Evolutionary conservation across 1,140 invertebrate genomes (phyloP).

Genomic region (Anagrus nilaparvatae): DNA sequence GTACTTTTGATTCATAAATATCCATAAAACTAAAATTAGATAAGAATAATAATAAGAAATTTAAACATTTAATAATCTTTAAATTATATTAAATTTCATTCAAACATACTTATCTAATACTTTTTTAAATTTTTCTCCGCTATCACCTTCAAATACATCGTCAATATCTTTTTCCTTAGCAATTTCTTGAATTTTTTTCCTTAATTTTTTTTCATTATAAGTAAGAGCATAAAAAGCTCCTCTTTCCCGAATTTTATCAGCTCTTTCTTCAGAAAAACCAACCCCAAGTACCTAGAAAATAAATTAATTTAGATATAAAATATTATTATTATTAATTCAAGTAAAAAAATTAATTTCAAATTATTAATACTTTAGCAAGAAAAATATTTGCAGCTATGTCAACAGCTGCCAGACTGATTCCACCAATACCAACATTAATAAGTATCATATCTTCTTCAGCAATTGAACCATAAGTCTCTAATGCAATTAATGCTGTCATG

Average conservation of each 20-base stretch:
- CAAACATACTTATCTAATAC: conserved; percentile 41
- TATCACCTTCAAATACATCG: conserved; percentile 49
- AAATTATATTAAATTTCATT: neutral
- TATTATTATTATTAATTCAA: conserved; percentile 3
- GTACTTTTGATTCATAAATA: conserved; percentile 26
- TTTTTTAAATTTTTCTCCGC: conserved; percentile 47
- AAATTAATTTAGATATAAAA: conserved; percentile 12
- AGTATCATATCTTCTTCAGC: conserved; percentile 44
- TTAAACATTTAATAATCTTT: neutral
- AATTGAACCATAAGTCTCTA: conserved; percentile 44
- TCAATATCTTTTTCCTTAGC: conserved; percentile 46
- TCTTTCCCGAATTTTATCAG: conserved; percentile 43
- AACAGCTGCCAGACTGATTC: conserved; percentile 49
- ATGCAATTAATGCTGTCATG: conserved; percentile 47
- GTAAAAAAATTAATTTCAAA: conserved; percentile 4
- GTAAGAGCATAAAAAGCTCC: conserved; percentile 51
- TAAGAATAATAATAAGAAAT: no score
- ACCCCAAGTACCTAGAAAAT: conserved; percentile 48
- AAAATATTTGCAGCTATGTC: conserved; percentile 54
- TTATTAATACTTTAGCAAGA: conserved; percentile 42
- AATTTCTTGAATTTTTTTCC: conserved; percentile 43
- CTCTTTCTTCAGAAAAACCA: conserved; percentile 46
- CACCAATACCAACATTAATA: conserved; percentile 50
- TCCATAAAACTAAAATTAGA: conserved; percentile 33
- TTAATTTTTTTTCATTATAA: conserved; percentile 44